Conservation (phyloP, 37 sponge, comb jelly and placozoan species). For the Diacarnus erythraeanus region DNA sequence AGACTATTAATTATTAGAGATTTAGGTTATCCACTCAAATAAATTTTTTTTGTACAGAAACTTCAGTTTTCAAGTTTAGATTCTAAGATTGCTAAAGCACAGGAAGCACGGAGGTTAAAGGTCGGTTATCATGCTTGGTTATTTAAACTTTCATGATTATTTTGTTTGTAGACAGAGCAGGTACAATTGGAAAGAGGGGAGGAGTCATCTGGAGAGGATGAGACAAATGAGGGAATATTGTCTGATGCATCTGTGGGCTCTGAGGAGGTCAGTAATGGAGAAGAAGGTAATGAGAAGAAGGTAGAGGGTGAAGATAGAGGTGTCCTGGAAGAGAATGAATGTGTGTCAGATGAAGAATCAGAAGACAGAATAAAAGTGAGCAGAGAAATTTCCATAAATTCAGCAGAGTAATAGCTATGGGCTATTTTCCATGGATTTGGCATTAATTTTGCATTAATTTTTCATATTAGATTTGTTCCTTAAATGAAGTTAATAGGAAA, state of each 20-base stretch:
- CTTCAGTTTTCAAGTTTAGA: constrained; percentile 51
- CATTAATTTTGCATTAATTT: too few relatives aligned
- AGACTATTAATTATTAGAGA: too few relatives aligned
- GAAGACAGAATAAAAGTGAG: too few relatives aligned
- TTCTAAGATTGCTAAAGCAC: constrained; percentile 58
- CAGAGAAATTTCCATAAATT: too few relatives aligned
- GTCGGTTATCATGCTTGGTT: too few relatives aligned
- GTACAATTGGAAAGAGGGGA: not conserved
- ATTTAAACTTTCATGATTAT: too few relatives aligned
- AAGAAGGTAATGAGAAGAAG: constrained; percentile 28
- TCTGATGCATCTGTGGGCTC: not conserved
- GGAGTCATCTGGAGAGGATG: constrained; percentile 12
- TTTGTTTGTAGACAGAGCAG: constrained; percentile 18
- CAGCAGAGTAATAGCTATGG: too few relatives aligned
- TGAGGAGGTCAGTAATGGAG: constrained; percentile 9
- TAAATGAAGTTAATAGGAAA: not conserved
- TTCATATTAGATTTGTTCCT: too few relatives aligned
- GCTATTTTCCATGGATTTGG: too few relatives aligned
- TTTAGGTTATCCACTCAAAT: too few relatives aligned
- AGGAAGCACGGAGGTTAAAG: constrained; percentile 51
- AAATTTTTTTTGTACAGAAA: not conserved
- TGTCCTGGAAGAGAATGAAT: not conserved
- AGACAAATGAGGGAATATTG: not conserved
- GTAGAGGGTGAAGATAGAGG: not conserved
- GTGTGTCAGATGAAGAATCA: not conserved